Evolutionary conservation across 2,113 vertebrate genomes (phyloP).

Genomic region (Numenius arquata): DNA sequence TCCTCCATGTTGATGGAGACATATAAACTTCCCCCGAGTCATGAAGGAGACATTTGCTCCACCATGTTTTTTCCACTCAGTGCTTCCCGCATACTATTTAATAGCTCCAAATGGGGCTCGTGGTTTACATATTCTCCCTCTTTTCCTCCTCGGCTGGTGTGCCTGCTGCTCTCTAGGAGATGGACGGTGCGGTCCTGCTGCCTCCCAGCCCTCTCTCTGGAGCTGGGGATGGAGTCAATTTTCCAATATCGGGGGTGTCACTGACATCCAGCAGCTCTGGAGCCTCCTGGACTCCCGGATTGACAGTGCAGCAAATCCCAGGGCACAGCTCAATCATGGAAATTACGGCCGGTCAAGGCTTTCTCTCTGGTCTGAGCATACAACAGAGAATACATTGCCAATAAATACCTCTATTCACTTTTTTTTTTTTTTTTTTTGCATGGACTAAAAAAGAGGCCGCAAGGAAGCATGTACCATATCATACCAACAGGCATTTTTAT

Average conservation of each 20-base stretch:
- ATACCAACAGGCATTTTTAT: neutral
- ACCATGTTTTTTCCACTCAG: neutral
- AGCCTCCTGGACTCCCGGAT: neutral
- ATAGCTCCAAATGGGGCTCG: neutral
- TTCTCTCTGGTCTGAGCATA: neutral
- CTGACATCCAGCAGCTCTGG: conserved; percentile 34
- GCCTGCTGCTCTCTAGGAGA: neutral
- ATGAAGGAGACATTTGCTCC: neutral
- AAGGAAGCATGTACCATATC: neutral
- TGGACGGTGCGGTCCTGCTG: neutral
- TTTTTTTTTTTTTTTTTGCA: neutral
- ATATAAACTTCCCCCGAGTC: neutral
- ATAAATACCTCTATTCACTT: neutral
- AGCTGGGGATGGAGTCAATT: neutral
- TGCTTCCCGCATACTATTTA: neutral
- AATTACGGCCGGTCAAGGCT: neutral
- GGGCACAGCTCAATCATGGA: neutral
- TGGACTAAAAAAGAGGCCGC: neutral
- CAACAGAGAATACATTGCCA: neutral
- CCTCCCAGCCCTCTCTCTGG: neutral
- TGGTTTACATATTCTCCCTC: neutral
- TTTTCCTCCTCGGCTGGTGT: neutral
- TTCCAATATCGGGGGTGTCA: conserved; percentile 36
- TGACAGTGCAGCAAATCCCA: neutral
- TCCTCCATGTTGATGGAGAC: neutral